Base-by-base conservation (phyloP, 2,113 vertebrate genomes). In the Platanista minor region DNA sequence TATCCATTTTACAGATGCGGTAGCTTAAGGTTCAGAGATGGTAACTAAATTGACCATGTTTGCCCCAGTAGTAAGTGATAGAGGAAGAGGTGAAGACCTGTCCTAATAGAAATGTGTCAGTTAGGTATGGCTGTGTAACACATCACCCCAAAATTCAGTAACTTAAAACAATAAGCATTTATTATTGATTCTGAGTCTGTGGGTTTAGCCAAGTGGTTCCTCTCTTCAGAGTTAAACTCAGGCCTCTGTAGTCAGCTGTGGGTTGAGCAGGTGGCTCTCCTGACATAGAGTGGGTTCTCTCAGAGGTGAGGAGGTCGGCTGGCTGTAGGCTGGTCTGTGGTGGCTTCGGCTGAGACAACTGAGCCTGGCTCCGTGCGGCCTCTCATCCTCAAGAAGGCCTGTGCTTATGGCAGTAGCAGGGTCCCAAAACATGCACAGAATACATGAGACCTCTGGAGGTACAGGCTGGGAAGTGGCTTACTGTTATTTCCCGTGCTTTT, bases 381-480 rank as follows among this genome's bases (percentile, higher is more conserved):
- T 39, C 49, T 29, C 52, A 14, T 39, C 33, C 77, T 49, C 33
- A 27, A 14, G 43, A 23, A 11, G 20, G 2, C 64, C 10, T 20
- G 36, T 18, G 25, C 31, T 2, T 0, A 4, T 11, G 49, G 69
- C 9, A 0, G 31, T 2, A 18, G 21, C n/a, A 0, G 66, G 0
- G 0, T 41, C 20, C 36, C 61, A 8, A 52, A 13, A 15, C 7
- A 62, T 1, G 39, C 72, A 36, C 20, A 27, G 69, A 41, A 2
- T 8, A 2, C 21, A 4, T 3, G 64, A 92, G 39, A 62, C 25
- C 59, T 75, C 59, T 10, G 4, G 27, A 87, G 66, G 62, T 41
- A 15, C 2, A 5, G 27, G 9, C 17, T 23, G 67, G 29, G 21
- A 74, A 20, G 21, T 5, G 17, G 71, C n/a, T 31, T 49, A 5